Conservation (phyloP, 2,888 invertebrate genomes). For the Actias luna region DNA sequence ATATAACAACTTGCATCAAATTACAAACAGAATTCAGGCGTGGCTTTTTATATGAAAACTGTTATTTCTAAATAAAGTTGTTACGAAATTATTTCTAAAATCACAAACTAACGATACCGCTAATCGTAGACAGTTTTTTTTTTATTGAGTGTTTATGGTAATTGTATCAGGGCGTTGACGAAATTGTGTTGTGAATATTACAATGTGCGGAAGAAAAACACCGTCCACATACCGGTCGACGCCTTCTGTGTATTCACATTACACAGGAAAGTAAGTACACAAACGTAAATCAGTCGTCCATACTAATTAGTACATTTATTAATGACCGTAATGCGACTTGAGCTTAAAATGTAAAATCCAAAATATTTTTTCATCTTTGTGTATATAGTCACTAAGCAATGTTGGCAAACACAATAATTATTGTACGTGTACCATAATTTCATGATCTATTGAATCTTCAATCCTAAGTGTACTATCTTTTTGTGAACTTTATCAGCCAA, state of each 20-base stretch:
- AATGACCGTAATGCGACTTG: too few species aligned
- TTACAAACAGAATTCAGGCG: conserved; percentile 39
- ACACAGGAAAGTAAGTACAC: conserved; percentile 85
- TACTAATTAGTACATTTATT: not conserved
- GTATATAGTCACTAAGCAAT: too few species aligned
- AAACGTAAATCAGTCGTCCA: conserved; percentile 12
- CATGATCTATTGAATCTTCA: too few species aligned
- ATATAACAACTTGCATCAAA: not conserved
- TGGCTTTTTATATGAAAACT: conserved; percentile 38
- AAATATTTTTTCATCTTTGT: too few species aligned
- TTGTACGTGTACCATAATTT: too few species aligned
- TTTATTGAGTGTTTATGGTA: conserved; percentile 17
- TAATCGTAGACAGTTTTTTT: not conserved
- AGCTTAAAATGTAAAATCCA: too few species aligned
- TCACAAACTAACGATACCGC: conserved; percentile 1
- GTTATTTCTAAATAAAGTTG: conserved; percentile 31
- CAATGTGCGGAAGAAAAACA: conserved; percentile 88
- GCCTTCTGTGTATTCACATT: conserved; percentile 94
- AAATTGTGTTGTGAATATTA: conserved; percentile 28
- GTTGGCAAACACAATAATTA: too few species aligned
- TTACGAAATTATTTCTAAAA: not conserved
- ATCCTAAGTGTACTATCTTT: too few species aligned
- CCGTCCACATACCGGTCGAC: conserved; percentile 91
- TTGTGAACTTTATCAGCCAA: too few species aligned
- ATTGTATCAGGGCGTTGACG: conserved; percentile 37